Base-by-base conservation (phyloP, 1,140 invertebrate genomes). In the Globodera rostochiensis region DNA sequence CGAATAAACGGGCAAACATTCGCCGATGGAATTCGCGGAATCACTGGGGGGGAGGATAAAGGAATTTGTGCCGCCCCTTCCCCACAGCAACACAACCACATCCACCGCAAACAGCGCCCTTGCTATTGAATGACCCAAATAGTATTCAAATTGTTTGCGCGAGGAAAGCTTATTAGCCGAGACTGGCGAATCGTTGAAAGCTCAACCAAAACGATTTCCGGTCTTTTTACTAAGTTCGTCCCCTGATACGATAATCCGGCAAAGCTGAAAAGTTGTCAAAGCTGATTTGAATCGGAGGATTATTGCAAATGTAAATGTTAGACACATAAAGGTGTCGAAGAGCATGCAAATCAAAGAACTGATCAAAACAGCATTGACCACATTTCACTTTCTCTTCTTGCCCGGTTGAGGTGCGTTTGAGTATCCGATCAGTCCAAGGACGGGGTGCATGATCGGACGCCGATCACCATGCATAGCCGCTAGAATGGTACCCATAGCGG, bases 401-500 rank as follows among this genome's bases (percentile, higher is more conserved):
- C 76, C 76, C 11, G 57, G 53, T 8, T 77, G 76, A 36, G 81
- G 79, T 25, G 50, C 74, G 53, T 82, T 82, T 13, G 81, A 82
- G 46, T 82, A 82, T 36, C 81, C 81, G 67, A 82, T 73, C 21
- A 82, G 36, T 71, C 81, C 81, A 15, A 79, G 46, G 4, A 70
- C 81, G n/a, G 81, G 81, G n/a, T 73, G 53, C 47, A 77, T 82
- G 9, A 82, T 82, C 47, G 81, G 81, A 8, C 64, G 74, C 7
- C 67, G 21, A 46, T 81, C 70, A 4, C 81, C 81, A 45, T 69
- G n/a, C 78, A 82, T 64, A 45, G 75, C 76, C 66, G 77, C 70
- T 21, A 82, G 50, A 45, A 82, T 66, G 19, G 81, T 82, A 25
- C 81, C 81, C 81, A 82, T 82, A 73, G 81, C 81, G 0, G 80